Evolutionary conservation across 1,140 invertebrate species (phyloP), one percentile per base, ranked within the genome.

Genomic region (Orchesella cincta): DNA sequence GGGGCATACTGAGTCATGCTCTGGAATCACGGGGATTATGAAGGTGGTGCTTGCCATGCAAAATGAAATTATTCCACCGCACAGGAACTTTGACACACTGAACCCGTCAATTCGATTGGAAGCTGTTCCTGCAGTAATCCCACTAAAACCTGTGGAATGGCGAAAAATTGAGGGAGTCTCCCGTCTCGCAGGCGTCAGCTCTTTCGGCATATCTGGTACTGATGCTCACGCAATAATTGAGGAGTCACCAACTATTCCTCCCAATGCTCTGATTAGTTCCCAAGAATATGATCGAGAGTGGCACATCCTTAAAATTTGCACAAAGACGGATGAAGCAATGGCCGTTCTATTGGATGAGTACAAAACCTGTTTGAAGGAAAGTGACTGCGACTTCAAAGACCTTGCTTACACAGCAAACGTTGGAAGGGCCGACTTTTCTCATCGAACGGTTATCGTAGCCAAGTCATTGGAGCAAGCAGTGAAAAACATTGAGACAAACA

Each of bases 161-260:
- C 35, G 3, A 16, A 73, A 26, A 26, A 23, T 2, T 39, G 2
- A 73, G 5, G 34, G 71, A 2, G 3, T 36, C 35, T 3, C 62
- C 2, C 26, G 31, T 8, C 5, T 67, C 2, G 62, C 62, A 12
- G 62, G 62, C 5, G 62, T 80, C 1, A 80, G 72, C 29, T 78
- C 74, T 1, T 80, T 80, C 70, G 76, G 79, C 28, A 73, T 80
- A 16, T 74, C 74, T 67, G 79, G 79, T 67, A 64, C 79, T 0
- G 77, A 80, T 51, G 74, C 75, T 26, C 79, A 80, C 54, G 64
- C 73, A 52, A 74, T 80, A 23, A 26, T 80, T 14, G 51, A 78
- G 28, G 76, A 80, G 71, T 29, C 77, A 5, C 73, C 73, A 18
- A 12, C 2, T n/a, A 5, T 29, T 20, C 16, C 1, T 26, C 5